These are phyloP conservation scores for Oncorhynchus nerka DNA, from an alignment of 2,113 vertebrate species.

Conservation along the genomic window DNA sequence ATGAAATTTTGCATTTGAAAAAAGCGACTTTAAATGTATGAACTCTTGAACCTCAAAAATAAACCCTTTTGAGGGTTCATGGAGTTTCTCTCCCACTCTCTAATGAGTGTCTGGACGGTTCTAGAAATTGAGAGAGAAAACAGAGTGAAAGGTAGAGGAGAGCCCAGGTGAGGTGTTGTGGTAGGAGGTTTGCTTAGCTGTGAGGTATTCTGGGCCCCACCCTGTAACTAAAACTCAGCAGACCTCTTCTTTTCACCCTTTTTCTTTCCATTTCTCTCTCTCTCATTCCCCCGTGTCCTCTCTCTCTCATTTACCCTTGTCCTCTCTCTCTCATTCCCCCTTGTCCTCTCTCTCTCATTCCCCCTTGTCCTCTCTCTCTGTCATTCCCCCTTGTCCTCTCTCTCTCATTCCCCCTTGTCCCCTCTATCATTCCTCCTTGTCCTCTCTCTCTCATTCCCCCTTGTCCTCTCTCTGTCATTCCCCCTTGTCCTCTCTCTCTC, in stretches of 20 bases:
- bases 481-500: no score
- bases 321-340: no score
- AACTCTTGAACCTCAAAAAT: constrained; percentile 69
- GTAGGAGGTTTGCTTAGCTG: constrained; percentile 80
- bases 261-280: no score
- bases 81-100: constrained; percentile 44
- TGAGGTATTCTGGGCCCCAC: constrained; percentile 71
- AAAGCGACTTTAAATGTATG: constrained; percentile 65
- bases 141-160: constrained; percentile 56
- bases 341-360: no score
- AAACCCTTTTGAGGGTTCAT: constrained; percentile 57
- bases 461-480: no score
- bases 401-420: no score
- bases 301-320: no score
- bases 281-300: no score
- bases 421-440: no score
- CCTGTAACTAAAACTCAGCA: constrained; percentile 66
- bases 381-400: no score
- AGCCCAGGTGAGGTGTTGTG: constrained; percentile 70
- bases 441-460: no score
- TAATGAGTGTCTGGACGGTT: constrained; percentile 43
- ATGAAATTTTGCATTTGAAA: constrained; percentile 11
- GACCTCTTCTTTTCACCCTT: constrained; percentile 33
- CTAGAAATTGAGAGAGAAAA: constrained; percentile 72
- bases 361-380: no score